Evolutionary conservation across 2,797 vertebrate species (phyloP), one percentile per base, ranked within the genome.

Genomic region (Sus cebifrons): DNA sequence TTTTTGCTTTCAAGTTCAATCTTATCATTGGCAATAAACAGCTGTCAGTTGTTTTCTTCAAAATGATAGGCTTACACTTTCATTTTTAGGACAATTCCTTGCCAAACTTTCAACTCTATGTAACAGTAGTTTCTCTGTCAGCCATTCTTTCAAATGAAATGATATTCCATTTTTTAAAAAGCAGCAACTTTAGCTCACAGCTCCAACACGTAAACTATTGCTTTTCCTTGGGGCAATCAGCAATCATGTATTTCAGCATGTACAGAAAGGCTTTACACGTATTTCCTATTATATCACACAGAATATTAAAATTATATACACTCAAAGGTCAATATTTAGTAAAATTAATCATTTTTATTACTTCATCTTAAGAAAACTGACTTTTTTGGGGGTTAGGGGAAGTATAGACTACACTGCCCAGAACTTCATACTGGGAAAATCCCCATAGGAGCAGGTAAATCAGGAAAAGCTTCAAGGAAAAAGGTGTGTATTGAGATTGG

Each of bases 1-100:
- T 62, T 77, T 88, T 93, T 65, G 29, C 74, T 81, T 81, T 86
- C 82, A 94, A 86, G 44, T 20, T 86, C 29, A 82, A 54, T 54
- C 67, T 92, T 91, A 60, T 36, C 32, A 67, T 13, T 25, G 78
- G 27, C 68, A 89, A 74, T 62, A 77, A 92, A 82, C 11, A 83
- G 9, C 1, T 68, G 27, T 23, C 18, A 40, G 12, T 44, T 71
- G 27, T 67, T 77, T 91, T 62, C 27, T 27, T 78, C 16, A 27
- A 94, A 77, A 78, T 86, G 36, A 89, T 27, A 89, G n/a, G 32
- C 49, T 75, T 10, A 36, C 85, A 75, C n/a, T 85, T 81, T 86
- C 56, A 56, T 32, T 70, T 77, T 94, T 56, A 20, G 89, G 65
- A 86, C 89, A 92, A 64, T 65, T 73, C 29, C 23, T 74, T 67